phyloP scores from a whole-genome alignment of 1,140 invertebrate species.

The Micrasema longulum region DNA sequence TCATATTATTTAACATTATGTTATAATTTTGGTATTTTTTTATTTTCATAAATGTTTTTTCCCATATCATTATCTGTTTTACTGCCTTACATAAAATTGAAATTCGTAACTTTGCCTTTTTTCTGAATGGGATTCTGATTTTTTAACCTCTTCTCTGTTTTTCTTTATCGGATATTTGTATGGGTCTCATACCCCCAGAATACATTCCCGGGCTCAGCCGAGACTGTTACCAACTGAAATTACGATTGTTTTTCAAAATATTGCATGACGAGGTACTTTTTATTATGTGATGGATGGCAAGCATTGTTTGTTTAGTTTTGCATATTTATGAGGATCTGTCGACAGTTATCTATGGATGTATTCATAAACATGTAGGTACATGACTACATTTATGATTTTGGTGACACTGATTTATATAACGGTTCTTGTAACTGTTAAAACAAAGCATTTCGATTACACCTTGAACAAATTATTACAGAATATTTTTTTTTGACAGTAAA shows the following conservation, averaged over 20 bases:
- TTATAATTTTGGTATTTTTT: too few relatives aligned
- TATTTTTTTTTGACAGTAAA: too few relatives aligned
- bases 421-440: neutral
- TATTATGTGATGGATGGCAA: conserved; percentile 21
- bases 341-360: conserved; percentile 1
- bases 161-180: neutral
- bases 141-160: too few relatives aligned
- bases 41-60: too few relatives aligned
- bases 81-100: too few relatives aligned
- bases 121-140: too few relatives aligned
- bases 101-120: too few relatives aligned
- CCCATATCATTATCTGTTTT: too few relatives aligned
- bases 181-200: neutral
- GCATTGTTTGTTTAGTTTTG: conserved; percentile 35
- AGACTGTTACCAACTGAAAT: conserved; percentile 20
- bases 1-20: too few relatives aligned
- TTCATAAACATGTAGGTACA: neutral
- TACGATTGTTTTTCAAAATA: conserved; percentile 1
- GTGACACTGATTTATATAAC: conserved; percentile 11
- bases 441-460: too few relatives aligned
- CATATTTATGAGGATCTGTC: conserved; percentile 35
- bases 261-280: conserved; percentile 12
- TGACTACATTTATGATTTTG: neutral
- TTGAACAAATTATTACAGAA: too few relatives aligned
- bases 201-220: neutral